A percentile compares a stretch with the other conserved stretches of the same genome.
These are phyloP conservation scores for Typhlichthys subterraneus DNA, from an alignment of 2,797 vertebrate genomes.

Conservation along the genomic window DNA sequence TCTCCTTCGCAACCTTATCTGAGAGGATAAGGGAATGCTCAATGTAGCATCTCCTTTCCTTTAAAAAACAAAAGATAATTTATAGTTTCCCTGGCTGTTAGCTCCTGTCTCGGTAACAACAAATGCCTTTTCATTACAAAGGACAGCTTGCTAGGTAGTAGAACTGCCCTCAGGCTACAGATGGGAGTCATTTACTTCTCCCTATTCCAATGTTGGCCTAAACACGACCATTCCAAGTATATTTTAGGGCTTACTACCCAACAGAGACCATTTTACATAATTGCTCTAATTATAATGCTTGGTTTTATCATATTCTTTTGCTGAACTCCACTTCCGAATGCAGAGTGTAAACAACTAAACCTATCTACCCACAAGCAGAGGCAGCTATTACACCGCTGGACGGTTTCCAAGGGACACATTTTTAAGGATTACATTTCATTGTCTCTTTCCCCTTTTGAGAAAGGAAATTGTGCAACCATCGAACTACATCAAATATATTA, in stretches of 20 bases:
- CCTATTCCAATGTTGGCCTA: constrained; percentile 53
- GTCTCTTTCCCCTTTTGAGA: constrained; percentile 55
- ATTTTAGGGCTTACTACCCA: constrained; percentile 69
- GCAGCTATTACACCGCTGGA: constrained; percentile 72
- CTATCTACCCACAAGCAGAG: constrained; percentile 66
- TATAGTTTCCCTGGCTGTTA: constrained; percentile 75
- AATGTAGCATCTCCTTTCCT: constrained; percentile 62
- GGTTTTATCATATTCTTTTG: constrained; percentile 71
- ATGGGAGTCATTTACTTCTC: constrained; percentile 76
- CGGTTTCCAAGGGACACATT: constrained; percentile 75
- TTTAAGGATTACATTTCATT: constrained; percentile 80
- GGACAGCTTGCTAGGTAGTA: constrained; percentile 62
- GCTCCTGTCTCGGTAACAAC: constrained; percentile 76
- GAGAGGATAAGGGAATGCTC: constrained; percentile 61
- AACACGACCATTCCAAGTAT: constrained; percentile 65
- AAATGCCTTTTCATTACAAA: constrained; percentile 82
- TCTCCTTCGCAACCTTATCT: constrained; percentile 73
- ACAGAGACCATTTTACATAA: constrained; percentile 69
- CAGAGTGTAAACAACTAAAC: constrained; percentile 68
- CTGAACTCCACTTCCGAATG: constrained; percentile 69
- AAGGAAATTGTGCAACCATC: constrained; percentile 39
- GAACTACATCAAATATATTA: constrained; percentile 15
- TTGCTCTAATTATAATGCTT: constrained; percentile 73
- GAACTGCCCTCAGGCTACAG: constrained; percentile 68
- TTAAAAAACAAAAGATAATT: constrained; percentile 62